A percentile compares a stretch with the other conserved stretches of the same genome.
Evolutionary conservation across 30 jellyfish, hydroid and myxozoan species (phyloP).

Genomic region (Sanderia malayensis): DNA sequence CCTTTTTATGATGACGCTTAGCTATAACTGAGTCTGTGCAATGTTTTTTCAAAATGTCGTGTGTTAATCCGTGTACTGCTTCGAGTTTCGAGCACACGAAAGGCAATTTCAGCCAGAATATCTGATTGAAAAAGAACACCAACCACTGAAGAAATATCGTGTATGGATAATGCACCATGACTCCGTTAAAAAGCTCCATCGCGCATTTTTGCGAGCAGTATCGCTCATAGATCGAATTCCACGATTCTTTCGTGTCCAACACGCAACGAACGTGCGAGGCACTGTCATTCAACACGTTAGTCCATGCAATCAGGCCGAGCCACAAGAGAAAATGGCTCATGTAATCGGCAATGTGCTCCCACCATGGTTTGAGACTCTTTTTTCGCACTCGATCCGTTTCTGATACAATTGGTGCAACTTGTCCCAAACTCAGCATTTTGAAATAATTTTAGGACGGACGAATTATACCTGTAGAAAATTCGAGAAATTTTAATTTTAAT

Average conservation of each 20-base stretch:
- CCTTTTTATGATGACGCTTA: neutral
- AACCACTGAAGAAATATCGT: conserved; percentile 26
- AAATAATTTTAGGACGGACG: too few species aligned
- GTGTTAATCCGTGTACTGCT: neutral
- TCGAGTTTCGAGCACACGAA: conserved; percentile 15
- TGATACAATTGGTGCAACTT: conserved; percentile 21
- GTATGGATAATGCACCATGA: conserved; percentile 30
- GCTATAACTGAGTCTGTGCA: neutral
- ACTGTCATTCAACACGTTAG: conserved; percentile 22
- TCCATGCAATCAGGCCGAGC: conserved; percentile 41
- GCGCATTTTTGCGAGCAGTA: conserved; percentile 57
- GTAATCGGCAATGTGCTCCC: conserved; percentile 44
- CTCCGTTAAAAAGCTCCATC: conserved; percentile 19
- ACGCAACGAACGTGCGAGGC: conserved; percentile 39
- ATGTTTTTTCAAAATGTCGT: neutral
- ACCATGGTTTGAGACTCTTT: conserved; percentile 49
- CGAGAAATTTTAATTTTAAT: too few species aligned
- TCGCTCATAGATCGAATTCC: conserved; percentile 29
- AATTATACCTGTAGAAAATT: too few species aligned
- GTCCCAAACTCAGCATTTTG: conserved; percentile 43
- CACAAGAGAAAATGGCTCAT: conserved; percentile 18
- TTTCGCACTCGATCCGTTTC: conserved; percentile 11
- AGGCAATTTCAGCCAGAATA: conserved; percentile 52
- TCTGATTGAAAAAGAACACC: conserved; percentile 27
- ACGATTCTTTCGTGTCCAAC: neutral